Base-by-base conservation (phyloP, 2,797 vertebrate genomes). In the Chloroceryle amazona region DNA sequence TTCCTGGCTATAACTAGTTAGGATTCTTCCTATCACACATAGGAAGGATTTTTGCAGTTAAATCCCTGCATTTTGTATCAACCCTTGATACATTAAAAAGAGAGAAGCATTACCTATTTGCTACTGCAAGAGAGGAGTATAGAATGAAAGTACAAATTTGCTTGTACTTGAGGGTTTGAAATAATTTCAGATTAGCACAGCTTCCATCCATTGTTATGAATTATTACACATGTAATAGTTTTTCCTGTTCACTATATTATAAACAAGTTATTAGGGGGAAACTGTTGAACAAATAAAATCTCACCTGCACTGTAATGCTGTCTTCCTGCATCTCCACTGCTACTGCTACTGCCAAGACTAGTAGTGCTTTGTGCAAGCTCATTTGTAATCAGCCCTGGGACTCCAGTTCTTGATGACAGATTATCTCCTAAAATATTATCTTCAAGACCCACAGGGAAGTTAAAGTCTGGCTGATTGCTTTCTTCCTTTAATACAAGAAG, bases 311-410 rank as follows among this genome's bases (percentile, higher is more conserved):
- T 96, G 41, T 97, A 98, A n/a, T 98, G 98, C 17, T 97, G 98
- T 81, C 98, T 98, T 88, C 99, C 99, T 1, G 97, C 96, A 90
- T 99, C 99, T 25, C 99, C 99, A 97, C 99, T 99, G 94, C 99
- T 98, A 35, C 98, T 99, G 97, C 99, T 99, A 92, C 99, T 99
- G 85, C 99, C 99, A 75, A 99, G 98, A 94, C 99, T 99, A 81
- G 99, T 99, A 96, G 97, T 99, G 97, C 99, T 99, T 96, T 98
- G 99, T 65, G 98, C 98, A 46, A 99, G 99, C 28, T 99, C 99
- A 65, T 98, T 99, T 4, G 98, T 95, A 49, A 98, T 97, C 90
- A 99, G 75, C 26, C 98, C 98, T 3, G 98, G 97, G 73, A 98
- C 89, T 68, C 94, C 81, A 11, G 94, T 85, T 96, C 98, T 98